Base-by-base conservation (phyloP, 2,888 invertebrate species). In the Macrosoma leucophasiata region DNA sequence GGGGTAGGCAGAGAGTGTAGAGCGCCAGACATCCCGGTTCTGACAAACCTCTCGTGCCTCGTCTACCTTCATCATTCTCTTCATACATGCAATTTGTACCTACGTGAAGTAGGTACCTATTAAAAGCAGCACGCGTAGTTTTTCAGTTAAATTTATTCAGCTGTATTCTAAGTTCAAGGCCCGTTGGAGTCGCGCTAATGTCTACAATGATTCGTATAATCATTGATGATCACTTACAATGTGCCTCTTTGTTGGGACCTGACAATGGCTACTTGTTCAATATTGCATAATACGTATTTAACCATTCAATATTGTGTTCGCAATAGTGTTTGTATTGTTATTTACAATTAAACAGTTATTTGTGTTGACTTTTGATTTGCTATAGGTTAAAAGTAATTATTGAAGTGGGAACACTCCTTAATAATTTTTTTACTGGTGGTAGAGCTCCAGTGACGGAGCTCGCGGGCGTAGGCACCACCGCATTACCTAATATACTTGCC, bases 91-190 rank as follows among this genome's bases (percentile, higher is more conserved):
- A n/a, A n/a, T n/a, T n/a, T n/a, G n/a, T n/a, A n/a, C n/a, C n/a
- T n/a, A n/a, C n/a, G n/a, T n/a, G n/a, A n/a, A n/a, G n/a, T n/a
- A n/a, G n/a, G n/a, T n/a, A n/a, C n/a, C n/a, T n/a, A n/a, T n/a
- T n/a, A n/a, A n/a, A n/a, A n/a, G n/a, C n/a, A n/a, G n/a, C n/a
- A n/a, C n/a, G n/a, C n/a, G n/a, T n/a, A n/a, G n/a, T n/a, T n/a
- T n/a, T n/a, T n/a, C n/a, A n/a, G n/a, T n/a, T 21, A 29, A 34
- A 43, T 50, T 46, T 48, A 43, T 42, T 36, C 51, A 51, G 51
- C 38, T 52, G 52, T 17, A 34, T 37, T 39, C 57, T 57, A 63
- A 77, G 79, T 79, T 79, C 78, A 79, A 78, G 79, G 79, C 69
- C 66, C 62, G 57, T 17, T 11, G 28, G 36, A 36, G 32, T 29